Base-by-base conservation (phyloP, 53 echinoderm and acorn worm genomes). In the Crossaster papposus region DNA sequence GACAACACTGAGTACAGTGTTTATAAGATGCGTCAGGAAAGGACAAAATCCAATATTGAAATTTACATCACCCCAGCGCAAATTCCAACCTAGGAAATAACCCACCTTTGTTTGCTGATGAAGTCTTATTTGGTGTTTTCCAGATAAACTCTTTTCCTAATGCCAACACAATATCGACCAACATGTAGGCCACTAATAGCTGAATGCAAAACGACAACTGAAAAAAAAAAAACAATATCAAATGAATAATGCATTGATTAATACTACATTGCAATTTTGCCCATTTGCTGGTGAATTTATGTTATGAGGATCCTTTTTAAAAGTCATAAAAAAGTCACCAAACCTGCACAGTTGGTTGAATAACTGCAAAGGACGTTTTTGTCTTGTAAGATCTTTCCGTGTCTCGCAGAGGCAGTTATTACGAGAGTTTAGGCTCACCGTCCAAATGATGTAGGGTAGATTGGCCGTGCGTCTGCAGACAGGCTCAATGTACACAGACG, bases 401-500 rank as follows among this genome's bases (percentile, higher is more conserved):
- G 5, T 44, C n/a, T n/a, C n/a, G n/a, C n/a, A 44, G 44, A 7
- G 0, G 44, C 6, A 44, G 2, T 9, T 14, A 2, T 26, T n/a
- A 64, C 65, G 23, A 64, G 22, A 71, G 29, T 71, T 50, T 82
- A 29, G 44, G 52, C 90, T 81, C 85, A 96, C 95, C 65, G 89
- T 91, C 97, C 95, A 95, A 22, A 94, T 90, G 62, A 97, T 89
- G 29, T 90, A 97, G 18, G 97, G 89, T 20, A 95, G 82, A 78
- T 97, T 97, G 12, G 95, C 97, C 28, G 85, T 75, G 35, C 97
- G 77, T 52, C 97, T 83, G 53, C 94, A 95, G 14, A 95, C 94
- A 5, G 92, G 84, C 71, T 93, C 90, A 26, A 91, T 77, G 34
- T 74, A 89, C 10, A 63, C 51, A 31, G 89, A 86, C 22, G 89